These are phyloP conservation scores for Larimichthys polyactis DNA, from an alignment of 2,113 vertebrate species.

Conservation along the genomic window DNA sequence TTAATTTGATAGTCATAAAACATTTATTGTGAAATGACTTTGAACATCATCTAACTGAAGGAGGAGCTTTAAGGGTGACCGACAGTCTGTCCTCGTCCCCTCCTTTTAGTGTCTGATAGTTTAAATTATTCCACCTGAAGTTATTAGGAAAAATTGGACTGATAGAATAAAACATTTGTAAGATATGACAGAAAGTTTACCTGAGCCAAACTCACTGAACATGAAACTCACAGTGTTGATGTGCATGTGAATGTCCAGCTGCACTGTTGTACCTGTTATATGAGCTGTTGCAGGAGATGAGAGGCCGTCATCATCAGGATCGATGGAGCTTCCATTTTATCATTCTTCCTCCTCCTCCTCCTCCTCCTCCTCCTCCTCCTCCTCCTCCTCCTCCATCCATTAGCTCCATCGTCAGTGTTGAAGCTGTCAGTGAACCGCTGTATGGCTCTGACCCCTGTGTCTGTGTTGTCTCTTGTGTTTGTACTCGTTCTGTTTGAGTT, in stretches of 20 bases:
- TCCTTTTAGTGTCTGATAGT: too few species aligned
- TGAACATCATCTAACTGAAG: too few species aligned
- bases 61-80: too few species aligned
- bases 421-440: neutral
- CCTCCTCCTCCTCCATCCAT: accelerated
- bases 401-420: too few species aligned
- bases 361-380: accelerated
- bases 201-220: too few species aligned
- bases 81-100: too few species aligned
- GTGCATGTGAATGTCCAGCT: slow-evolving; percentile 22
- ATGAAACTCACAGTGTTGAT: neutral
- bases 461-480: neutral
- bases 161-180: too few species aligned
- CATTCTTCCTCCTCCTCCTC: accelerated
- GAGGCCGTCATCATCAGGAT: neutral
- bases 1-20: too few species aligned
- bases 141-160: too few species aligned
- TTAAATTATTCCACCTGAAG: too few species aligned
- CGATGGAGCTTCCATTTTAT: neutral
- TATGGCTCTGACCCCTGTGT: neutral
- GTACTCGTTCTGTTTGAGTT: neutral
- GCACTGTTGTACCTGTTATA: neutral
- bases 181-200: too few species aligned
- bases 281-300: neutral
- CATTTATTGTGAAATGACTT: too few species aligned